phyloP scores from a whole-genome alignment of 1,140 invertebrate species.

The Lysiphlebus fabarum region DNA sequence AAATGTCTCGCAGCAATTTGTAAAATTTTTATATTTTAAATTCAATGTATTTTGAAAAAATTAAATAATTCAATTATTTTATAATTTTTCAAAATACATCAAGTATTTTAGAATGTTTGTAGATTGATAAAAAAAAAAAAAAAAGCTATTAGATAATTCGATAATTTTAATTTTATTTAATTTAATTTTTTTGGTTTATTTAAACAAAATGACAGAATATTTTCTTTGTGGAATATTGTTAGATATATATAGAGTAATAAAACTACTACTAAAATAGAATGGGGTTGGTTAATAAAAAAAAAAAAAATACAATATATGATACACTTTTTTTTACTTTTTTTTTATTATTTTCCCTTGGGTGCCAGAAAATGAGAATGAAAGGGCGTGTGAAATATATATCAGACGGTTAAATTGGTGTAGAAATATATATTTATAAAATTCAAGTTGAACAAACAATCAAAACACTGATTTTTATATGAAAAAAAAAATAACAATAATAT shows the following conservation, averaged over 20 bases:
- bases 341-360: slow-evolving; percentile 6
- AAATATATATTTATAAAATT: too few relatives aligned
- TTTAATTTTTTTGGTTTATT: not conserved
- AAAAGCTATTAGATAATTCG: not conserved
- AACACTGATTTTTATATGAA: too few relatives aligned
- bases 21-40: not conserved
- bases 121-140: not conserved
- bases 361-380: slow-evolving; percentile 17
- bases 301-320: slow-evolving; percentile 15
- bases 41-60: too few relatives aligned
- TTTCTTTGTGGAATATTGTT: not conserved
- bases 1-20: slow-evolving; percentile 13
- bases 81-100: too few relatives aligned
- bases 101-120: too few relatives aligned
- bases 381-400: slow-evolving; percentile 14
- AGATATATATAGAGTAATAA: not conserved
- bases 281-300: slow-evolving; percentile 4
- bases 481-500: not conserved
- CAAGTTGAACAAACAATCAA: too few relatives aligned
- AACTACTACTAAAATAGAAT: slow-evolving; percentile 7
- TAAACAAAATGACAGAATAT: too few relatives aligned
- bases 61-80: too few relatives aligned
- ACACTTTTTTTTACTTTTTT: not conserved
- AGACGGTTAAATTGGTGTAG: not conserved
- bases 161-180: not conserved